Base-by-base conservation (phyloP, 2,113 vertebrate genomes). In the Scomber japonicus region DNA sequence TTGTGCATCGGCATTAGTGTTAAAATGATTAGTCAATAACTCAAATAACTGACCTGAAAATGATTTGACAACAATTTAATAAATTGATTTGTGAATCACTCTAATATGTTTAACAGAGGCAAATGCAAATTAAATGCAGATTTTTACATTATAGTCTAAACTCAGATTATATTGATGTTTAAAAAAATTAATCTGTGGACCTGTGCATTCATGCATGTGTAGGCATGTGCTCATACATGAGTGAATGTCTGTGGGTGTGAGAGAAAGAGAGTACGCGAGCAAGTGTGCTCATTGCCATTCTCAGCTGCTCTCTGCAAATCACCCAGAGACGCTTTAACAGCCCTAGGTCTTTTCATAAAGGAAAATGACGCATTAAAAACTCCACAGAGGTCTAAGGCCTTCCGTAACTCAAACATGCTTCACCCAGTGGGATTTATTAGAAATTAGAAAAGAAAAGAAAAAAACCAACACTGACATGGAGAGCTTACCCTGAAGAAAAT, bases 251-350 rank as follows among this genome's bases (percentile, higher is more conserved):
- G 12, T 57, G 44, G 16, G 14, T 57, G n/a, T 57, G 51, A 49
- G 35, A n/a, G 80, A 79, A 72, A 70, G 63, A 46, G 54, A 4
- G 27, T 62, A 55, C 17, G 13, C 14, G 67, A 60, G 62, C 46
- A 50, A 66, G 68, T 75, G 81, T 75, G 78, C 71, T 82, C 74
- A 62, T 68, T 45, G 76, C 78, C 80, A 89, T 89, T 87, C 90
- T 93, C 86, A 82, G 80, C 91, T 91, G 89, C 84, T 81, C 51
- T 24, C 66, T 85, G 84, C 89, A 92, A 89, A 91, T 94, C 88
- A 91, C 80, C 75, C 77, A 75, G 68, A 89, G 91, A 88, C 80
- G 67, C 86, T 87, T 91, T 72, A 73, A 84, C 75, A 80, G 84
- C 84, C 78, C 48, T 2, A 21, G 85, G 86, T 81, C 85, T 80